Base-by-base conservation (phyloP, 2,113 vertebrate species). In the Dendrocopos noguchii region DNA sequence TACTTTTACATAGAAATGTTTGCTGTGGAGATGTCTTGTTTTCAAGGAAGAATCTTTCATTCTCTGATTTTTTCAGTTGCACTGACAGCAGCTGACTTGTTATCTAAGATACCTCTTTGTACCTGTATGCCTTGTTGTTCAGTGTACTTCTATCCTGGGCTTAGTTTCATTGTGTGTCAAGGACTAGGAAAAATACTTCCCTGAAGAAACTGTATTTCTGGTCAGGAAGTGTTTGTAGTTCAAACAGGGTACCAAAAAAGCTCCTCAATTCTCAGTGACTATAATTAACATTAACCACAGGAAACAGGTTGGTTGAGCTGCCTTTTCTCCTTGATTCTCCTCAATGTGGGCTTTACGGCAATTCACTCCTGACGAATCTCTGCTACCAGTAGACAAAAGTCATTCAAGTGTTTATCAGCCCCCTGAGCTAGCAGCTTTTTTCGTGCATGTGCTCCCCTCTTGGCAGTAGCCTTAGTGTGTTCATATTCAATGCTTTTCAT, bases 391-490 rank as follows among this genome's bases (percentile, higher is more conserved):
- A 42, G 28, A 55, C 55, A 81, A 73, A 91, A 55, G 4, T 6
- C 27, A 44, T 65, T 76, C 1, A 1, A 60, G 56, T 90, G 52
- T 46, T 88, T 79, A 27, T 77, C 19, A 71, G 60, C 46, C 33
- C 46, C 50, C 60, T 92, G 87, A 93, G 53, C 60, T 89, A 93
- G 87, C 67, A 89, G 79, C 75, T 84, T 11, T 91, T 82, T 11
- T 91, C 92, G 39, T 55, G 91, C 92, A 96, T 84, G 79, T 94
- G 84, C 89, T 94, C 64, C 60, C 28, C 75, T 89, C 53, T 87
- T 75, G 84, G 89, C 92, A 89, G 75, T 89, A 92, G 64, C 68
- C 55, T 87, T 84, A 67, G 31, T 0, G 28, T 95, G 53, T 81
- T 92, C 64, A 64, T 71, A 60, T 70, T 67, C 56, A 63, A 21